Percentiles rank a stretch among this genome's conserved stretches.
phyloP scores from a whole-genome alignment of 2,888 invertebrate species.

The Tetranychus piercei region DNA sequence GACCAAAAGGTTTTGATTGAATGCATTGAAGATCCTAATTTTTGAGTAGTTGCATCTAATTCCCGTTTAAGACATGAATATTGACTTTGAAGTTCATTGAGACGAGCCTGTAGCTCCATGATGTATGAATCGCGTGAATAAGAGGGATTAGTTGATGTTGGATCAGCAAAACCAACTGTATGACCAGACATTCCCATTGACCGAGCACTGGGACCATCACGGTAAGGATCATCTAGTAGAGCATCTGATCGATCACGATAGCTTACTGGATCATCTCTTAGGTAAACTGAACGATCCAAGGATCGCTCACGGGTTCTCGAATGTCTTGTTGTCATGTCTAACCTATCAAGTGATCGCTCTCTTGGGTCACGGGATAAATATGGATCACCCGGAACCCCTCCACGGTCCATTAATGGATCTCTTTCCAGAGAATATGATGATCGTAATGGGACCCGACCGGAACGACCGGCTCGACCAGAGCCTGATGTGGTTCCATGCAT shows the following conservation, averaged over 20 bases:
- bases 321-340: conserved; percentile 26
- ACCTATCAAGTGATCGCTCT: conserved; percentile 45
- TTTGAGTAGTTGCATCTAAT: conserved; percentile 85
- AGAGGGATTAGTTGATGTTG: conserved; percentile 1
- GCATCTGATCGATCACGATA: conserved; percentile 23
- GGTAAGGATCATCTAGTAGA: conserved; percentile 24
- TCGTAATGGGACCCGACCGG: neutral
- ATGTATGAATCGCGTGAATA: conserved; percentile 45
- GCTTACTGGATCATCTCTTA: conserved; percentile 19
- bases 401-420: conserved; percentile 19
- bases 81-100: conserved; percentile 81
- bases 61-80: conserved; percentile 77
- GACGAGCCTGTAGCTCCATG: conserved; percentile 77
- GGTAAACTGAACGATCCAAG: conserved; percentile 40
- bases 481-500: neutral
- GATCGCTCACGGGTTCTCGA: conserved; percentile 40
- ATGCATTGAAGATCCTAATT: conserved; percentile 95
- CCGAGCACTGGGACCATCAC: conserved; percentile 15
- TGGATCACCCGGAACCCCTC: conserved; percentile 7
- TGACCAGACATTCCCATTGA: neutral
- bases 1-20: conserved; percentile 99
- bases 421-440: neutral
- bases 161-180: conserved; percentile 15
- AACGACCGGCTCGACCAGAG: conserved; percentile 8
- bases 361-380: conserved; percentile 36